phyloP scores from a whole-genome alignment of 2,113 vertebrate species.

The Oreochromis tanganicae region DNA sequence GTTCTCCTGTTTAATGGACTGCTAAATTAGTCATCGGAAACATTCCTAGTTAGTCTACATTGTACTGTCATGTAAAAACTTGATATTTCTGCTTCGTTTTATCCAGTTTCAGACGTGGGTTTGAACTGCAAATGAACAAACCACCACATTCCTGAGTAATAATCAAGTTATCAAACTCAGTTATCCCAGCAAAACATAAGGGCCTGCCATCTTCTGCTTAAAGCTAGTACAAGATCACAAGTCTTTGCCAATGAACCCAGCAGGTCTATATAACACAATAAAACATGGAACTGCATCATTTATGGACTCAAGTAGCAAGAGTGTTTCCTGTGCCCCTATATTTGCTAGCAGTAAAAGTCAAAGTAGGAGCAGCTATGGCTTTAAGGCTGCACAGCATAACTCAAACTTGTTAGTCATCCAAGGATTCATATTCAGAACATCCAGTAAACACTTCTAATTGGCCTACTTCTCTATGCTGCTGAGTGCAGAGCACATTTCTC shows the following conservation, averaged over 20 bases:
- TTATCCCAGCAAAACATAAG: not conserved
- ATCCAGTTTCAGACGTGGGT: not conserved
- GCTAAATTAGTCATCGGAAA: not conserved
- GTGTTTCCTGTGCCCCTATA: not conserved
- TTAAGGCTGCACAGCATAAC: not conserved
- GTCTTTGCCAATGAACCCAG: not conserved
- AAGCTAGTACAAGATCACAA: not conserved
- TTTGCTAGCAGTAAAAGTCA: not conserved
- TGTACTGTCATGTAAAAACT: accelerated
- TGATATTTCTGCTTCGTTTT: not conserved
- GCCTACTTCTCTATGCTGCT: conserved; percentile 16
- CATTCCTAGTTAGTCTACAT: not conserved
- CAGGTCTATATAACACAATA: not conserved
- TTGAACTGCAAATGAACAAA: not conserved
- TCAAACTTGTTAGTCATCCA: not conserved
- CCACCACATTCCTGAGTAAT: not conserved
- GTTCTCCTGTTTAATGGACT: not conserved
- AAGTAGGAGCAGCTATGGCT: not conserved
- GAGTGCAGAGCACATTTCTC: not conserved
- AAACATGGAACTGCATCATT: not conserved
- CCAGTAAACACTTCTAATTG: conserved; percentile 39
- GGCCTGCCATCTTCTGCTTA: not conserved
- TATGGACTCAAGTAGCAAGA: not conserved
- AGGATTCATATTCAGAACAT: not conserved
- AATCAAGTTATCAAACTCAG: not conserved